Evolutionary conservation across 2,888 invertebrate species (phyloP), one percentile per base, ranked within the genome.

Genomic region (Nomada goodeniana): DNA sequence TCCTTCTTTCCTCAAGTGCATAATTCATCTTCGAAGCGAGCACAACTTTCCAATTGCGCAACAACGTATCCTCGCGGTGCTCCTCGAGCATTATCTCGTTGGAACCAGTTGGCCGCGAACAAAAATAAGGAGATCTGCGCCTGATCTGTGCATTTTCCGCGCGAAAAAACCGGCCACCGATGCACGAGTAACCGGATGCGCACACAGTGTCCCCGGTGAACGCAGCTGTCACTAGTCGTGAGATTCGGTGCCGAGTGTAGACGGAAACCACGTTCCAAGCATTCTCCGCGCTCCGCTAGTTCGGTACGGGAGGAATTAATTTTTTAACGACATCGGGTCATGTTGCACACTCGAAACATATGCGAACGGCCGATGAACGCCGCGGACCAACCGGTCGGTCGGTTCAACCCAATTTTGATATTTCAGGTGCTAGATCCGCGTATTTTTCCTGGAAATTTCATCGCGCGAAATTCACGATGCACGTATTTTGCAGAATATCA

Each of bases 171-270:
- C 74, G 55, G 23, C 42, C 52, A 44, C 44, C 53, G 64, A 73
- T 69, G 26, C 79, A 36, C 65, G 47, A 55, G 57, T 70, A 50
- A 63, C 71, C 82, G 76, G 82, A 82, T 80, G 80, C 57, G 71
- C 80, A 44, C 71, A 44, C 11, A 65, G 67, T 76, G 64, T 29
- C 29, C 55, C 44, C 60, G 50, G 60, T n/a, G 70, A 69, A 26
- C 71, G 50, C 75, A 82, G 80, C 75, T 82, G 80, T 75, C 61
- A 63, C 29, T 68, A 63, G 29, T 26, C 67, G 57, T 64, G 82
- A 64, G 80, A 71, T 71, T 63, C 71, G 42, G 42, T 11, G 36
- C 18, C 44, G 42, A 0, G 53, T 36, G 20, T 44, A 63, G 26
- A 36, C 59, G 47, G 69, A 44, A 53, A 64, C 59, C 52, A 61